Base-by-base conservation (phyloP, 2,888 invertebrate species). In the Tridacna gigas region DNA sequence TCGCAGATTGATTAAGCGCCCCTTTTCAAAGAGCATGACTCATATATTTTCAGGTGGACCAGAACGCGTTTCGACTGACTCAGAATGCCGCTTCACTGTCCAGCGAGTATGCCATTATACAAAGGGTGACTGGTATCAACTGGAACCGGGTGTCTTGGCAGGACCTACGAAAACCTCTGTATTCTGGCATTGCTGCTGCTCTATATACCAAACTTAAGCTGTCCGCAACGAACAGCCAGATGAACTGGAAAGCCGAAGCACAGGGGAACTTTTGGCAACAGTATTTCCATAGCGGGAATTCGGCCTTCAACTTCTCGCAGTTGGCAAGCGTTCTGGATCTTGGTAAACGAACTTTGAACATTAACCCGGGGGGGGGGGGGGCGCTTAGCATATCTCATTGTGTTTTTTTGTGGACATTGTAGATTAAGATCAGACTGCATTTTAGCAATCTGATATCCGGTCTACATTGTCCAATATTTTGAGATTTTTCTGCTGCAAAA, bases 151-250 rank as follows among this genome's bases (percentile, higher is more conserved):
- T 91, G 12, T 26, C 71, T 11, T 91, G 90, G 91, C n/a, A n/a
- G 0, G 90, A 91, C 37, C 82, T 91, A 0, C 77, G 89, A 13
- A 91, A 89, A 63, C 92, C 92, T 0, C 60, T 92, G 28, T 91
- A 91, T 83, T 92, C 92, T 0, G 92, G 92, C 0, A 86, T 92
- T 20, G 91, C 91, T 18, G 91, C 91, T 0, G 89, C 90, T 12
- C 84, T 92, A 5, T 90, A 81, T 60, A 81, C 88, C 9, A 71
- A 77, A 5, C 65, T 86, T 0, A 67, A 67, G 45, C 71, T 71
- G 13, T 76, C 83, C 7, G 77, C 73, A 0, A 65, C 65, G 3
- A 61, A 37, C 7, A 67, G 66, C 0, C 48, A 48, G 0, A 63
- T 90, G 1, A 90, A 89, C 12, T 81, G 89, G 77, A 88, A 88